Evolutionary conservation across 2,888 invertebrate species (phyloP), one percentile per base, ranked within the genome.

Genomic region (Liopterus haemorrhoidalis): DNA sequence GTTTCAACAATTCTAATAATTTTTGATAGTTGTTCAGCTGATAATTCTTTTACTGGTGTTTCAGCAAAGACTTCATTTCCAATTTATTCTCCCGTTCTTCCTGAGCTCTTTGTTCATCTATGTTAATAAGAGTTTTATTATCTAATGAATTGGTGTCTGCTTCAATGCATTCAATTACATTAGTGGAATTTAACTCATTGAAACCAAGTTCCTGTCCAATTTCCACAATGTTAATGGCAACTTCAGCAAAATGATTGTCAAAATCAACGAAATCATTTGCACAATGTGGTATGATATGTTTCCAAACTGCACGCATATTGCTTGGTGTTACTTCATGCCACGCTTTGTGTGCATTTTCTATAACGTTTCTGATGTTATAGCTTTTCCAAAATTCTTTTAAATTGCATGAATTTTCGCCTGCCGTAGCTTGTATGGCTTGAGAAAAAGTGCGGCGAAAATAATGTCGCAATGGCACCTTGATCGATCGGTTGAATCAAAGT

Each of bases 361-460:
- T 35, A 33, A 28, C 36, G 12, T 41, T 20, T 35, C 19, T 46
- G n/a, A 41, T 41, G n/a, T n/a, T n/a, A n/a, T n/a, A n/a, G n/a
- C n/a, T n/a, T n/a, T n/a, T n/a, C n/a, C n/a, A n/a, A n/a, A 46
- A 35, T 46, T 24, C 38, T 11, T 24, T 39, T 38, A 38, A 38
- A 30, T 19, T 12, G 35, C n/a, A n/a, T 35, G 35, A 9, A 35
- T 14, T 16, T 3, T 35, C 18, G 18, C 18, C 35, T 35, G 15
- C 11, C 9, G 18, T 35, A 35, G 35, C 35, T 35, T 19, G 18
- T 16, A 35, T 14, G 11, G 18, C 18, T 14, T 16, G 18, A 18
- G 15, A 16, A 35, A 35, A 18, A 35, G 35, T 35, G 20, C 18
- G 18, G 15, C 18, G 15, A 4, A 35, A 35, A 18, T 35, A 35